phyloP scores from a whole-genome alignment of 1,140 invertebrate species.

The Polyergus mexicanus region DNA sequence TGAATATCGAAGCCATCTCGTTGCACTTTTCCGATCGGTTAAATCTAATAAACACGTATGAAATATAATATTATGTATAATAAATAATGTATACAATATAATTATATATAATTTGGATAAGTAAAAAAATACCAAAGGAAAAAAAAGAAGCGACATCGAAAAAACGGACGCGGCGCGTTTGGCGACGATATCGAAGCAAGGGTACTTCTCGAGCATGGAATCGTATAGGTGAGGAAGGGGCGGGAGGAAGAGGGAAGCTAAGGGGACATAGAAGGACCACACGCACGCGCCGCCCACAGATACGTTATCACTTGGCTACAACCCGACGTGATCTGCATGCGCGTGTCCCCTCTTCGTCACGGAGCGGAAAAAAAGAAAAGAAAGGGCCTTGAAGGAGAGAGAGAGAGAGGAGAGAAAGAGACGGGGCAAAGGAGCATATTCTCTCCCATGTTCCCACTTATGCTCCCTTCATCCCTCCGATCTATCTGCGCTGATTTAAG shows the following conservation, averaged over 20 bases:
- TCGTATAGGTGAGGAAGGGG: constrained; percentile 35
- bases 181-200: constrained; percentile 37
- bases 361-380: constrained; percentile 38
- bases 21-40: not conserved
- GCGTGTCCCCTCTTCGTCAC: constrained; percentile 81
- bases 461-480: constrained; percentile 41
- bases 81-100: no score
- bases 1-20: not conserved
- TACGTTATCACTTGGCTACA: constrained; percentile 84
- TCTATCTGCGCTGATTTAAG: constrained; percentile 75
- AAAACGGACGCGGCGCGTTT: constrained; percentile 12
- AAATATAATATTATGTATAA: constrained; percentile 1
- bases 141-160: not conserved
- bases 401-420: constrained; percentile 20
- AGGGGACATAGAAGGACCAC: constrained; percentile 83
- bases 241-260: constrained; percentile 36
- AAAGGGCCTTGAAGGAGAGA: not conserved
- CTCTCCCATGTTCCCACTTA: constrained; percentile 29
- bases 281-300: constrained; percentile 86
- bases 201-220: constrained; percentile 45
- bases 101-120: not conserved
- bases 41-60: no score
- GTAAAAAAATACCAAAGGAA: not conserved
- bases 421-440: constrained; percentile 43
- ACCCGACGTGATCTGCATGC: constrained; percentile 85